These are phyloP conservation scores for Probosciger aterrimus DNA, from an alignment of 2,113 vertebrate genomes.

Conservation along the genomic window DNA sequence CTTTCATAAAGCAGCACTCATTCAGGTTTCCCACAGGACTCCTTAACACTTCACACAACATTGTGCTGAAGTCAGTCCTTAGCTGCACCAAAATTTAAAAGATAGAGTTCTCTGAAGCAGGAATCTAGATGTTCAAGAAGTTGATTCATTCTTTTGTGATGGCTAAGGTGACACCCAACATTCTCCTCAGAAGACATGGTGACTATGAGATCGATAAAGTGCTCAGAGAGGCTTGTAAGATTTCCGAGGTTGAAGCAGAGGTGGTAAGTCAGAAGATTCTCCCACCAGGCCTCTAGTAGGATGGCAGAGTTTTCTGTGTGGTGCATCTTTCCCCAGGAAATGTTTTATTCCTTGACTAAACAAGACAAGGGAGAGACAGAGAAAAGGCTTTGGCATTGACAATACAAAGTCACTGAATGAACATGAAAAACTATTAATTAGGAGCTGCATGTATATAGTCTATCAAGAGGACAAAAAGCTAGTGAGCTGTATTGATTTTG, in stretches of 20 bases:
- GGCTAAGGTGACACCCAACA: constrained; percentile 22
- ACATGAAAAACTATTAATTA: not conserved
- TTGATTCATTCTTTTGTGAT: not conserved
- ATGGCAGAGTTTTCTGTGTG: constrained; percentile 6
- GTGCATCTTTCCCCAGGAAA: constrained; percentile 34
- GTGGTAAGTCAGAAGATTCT: constrained; percentile 30
- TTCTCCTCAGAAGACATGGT: constrained; percentile 11
- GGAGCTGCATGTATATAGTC: not conserved
- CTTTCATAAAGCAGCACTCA: not conserved
- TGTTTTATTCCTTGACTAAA: constrained; percentile 33
- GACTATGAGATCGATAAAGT: not conserved
- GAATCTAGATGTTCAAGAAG: rapidly evolving
- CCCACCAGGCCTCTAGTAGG: constrained; percentile 31
- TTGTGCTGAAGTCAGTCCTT: not conserved
- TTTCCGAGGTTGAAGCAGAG: constrained; percentile 21
- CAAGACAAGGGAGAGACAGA: constrained; percentile 42
- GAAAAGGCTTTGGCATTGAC: constrained; percentile 39
- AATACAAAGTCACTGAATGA: not conserved
- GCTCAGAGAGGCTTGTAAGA: constrained; percentile 1
- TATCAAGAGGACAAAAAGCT: not conserved
- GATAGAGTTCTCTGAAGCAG: not conserved
- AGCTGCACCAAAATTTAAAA: not conserved
- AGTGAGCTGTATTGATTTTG: not conserved
- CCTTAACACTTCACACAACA: not conserved
- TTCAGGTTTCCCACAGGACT: not conserved